Conservation (phyloP, 2,113 vertebrate species). For the Paradoxurus hermaphroditus region DNA sequence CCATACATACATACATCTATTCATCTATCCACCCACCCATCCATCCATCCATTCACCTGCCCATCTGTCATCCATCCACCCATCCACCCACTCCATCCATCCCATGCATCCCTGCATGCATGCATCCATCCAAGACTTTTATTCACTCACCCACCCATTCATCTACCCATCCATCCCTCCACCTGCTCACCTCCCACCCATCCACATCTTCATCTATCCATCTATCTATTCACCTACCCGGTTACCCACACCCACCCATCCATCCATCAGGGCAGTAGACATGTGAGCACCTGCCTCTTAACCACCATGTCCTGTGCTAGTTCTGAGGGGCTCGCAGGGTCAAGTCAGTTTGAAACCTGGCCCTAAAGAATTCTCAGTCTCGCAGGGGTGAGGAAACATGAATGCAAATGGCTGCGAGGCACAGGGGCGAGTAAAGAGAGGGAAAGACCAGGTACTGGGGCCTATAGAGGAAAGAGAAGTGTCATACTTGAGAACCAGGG, state of each 20-base stretch:
- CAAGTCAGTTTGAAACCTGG: neutral
- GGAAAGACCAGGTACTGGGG: neutral
- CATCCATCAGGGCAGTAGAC: neutral
- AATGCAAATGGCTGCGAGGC: rapidly evolving
- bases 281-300: neutral
- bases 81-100: too few species aligned
- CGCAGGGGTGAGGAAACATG: neutral
- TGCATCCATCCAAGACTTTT: neutral
- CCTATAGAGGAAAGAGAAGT: neutral
- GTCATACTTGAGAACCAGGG: neutral
- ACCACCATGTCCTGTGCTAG: neutral
- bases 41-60: too few species aligned
- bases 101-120: neutral
- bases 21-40: too few species aligned
- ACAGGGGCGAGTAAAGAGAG: neutral
- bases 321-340: neutral
- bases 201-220: neutral
- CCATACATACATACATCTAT: neutral
- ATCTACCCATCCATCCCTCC: neutral
- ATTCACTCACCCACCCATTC: neutral
- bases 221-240: neutral
- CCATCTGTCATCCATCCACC: neutral
- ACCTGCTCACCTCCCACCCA: neutral
- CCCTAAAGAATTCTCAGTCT: neutral
- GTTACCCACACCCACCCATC: neutral